These are phyloP conservation scores for Pipistrellus pipistrellus DNA, from an alignment of 2,797 vertebrate genomes.

Conservation along the genomic window DNA sequence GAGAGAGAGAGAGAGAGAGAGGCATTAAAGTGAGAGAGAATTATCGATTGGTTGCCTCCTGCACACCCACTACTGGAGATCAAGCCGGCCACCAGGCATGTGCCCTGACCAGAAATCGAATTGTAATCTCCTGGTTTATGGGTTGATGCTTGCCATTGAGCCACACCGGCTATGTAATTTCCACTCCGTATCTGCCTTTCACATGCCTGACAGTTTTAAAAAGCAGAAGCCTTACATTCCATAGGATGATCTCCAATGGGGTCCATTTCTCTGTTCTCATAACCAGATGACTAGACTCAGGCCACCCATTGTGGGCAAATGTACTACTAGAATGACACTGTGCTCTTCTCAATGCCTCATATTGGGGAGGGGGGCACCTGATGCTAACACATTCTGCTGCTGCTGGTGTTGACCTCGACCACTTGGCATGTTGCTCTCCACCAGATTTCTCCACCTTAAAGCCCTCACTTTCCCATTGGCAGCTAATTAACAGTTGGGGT, in stretches of 20 bases:
- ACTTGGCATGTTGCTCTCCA: not conserved
- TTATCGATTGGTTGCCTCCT: too few relatives aligned
- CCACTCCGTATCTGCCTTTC: not conserved
- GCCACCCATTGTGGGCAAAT: fast-evolving
- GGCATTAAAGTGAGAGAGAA: too few relatives aligned
- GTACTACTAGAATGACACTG: not conserved
- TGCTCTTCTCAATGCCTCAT: not conserved
- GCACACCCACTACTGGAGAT: too few relatives aligned
- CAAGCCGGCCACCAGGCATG: too few relatives aligned
- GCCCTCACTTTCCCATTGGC: not conserved
- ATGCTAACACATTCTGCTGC: not conserved
- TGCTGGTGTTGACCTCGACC: not conserved
- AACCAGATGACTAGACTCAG: not conserved
- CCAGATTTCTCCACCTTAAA: not conserved
- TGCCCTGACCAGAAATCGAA: too few relatives aligned
- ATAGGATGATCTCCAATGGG: not conserved
- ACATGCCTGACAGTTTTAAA: not conserved
- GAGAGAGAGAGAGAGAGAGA: too few relatives aligned
- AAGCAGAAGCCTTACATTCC: not conserved
- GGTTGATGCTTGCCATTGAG: too few relatives aligned
- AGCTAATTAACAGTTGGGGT: not conserved
- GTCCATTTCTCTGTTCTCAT: not conserved
- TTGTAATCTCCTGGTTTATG: too few relatives aligned
- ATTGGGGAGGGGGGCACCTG: too few relatives aligned
- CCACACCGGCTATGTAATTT: not conserved